Evolutionary conservation across 2,888 invertebrate genomes (phyloP).

Genomic region (Drosophila monieri): DNA sequence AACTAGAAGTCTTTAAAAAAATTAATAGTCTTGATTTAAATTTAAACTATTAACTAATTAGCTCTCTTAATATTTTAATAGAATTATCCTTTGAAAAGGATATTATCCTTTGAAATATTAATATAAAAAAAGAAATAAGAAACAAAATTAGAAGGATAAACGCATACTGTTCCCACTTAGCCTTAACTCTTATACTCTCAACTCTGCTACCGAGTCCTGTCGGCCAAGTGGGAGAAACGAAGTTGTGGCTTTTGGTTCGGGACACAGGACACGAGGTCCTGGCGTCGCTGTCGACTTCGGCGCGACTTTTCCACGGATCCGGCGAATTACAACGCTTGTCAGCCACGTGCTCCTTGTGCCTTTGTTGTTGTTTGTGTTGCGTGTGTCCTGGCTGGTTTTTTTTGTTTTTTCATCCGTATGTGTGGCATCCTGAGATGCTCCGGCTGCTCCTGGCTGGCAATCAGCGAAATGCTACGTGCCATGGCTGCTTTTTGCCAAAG

Average conservation of each 20-base stretch:
- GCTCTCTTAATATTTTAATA: rapidly evolving
- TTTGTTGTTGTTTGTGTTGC: constrained; percentile 17
- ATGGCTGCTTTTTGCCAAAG: constrained; percentile 22
- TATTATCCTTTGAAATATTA: too few relatives aligned
- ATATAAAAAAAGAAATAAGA: too few relatives aligned
- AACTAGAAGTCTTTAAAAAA: too few relatives aligned
- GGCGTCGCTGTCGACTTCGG: constrained; percentile 68
- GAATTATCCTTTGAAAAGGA: neutral
- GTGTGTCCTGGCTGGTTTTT: constrained; percentile 27
- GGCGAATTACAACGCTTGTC: constrained; percentile 77
- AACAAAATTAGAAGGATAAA: neutral
- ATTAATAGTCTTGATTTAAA: too few relatives aligned
- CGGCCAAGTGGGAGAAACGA: neutral
- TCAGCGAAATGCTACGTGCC: constrained; percentile 44
- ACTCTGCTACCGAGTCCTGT: constrained; percentile 12
- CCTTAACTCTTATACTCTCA: neutral
- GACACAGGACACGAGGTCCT: constrained; percentile 27
- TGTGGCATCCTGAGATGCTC: constrained; percentile 24
- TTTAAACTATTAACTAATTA: neutral
- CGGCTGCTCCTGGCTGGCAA: constrained; percentile 37
- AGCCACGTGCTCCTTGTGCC: constrained; percentile 42
- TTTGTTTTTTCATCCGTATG: constrained; percentile 26
- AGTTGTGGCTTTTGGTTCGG: constrained; percentile 2
- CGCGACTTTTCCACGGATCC: constrained; percentile 51
- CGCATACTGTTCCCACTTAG: neutral